Base-by-base conservation (phyloP, 53 echinoderm and acorn worm genomes). In the Astropecten irregularis region DNA sequence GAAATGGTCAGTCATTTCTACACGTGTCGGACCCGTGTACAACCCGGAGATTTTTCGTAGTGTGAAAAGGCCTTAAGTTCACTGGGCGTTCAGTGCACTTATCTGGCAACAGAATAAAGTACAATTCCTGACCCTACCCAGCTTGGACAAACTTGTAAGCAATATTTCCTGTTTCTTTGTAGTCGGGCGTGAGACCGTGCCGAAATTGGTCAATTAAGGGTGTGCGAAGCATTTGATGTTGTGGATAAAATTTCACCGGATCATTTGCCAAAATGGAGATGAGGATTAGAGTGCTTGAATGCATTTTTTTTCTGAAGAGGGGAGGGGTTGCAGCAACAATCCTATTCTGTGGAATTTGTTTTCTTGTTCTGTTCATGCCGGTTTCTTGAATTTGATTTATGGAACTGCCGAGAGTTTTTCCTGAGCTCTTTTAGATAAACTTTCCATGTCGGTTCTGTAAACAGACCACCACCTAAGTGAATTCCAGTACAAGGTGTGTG, bases 121-220 rank as follows among this genome's bases (percentile, higher is more conserved):
- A 79, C 79, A 79, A 48, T 62, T 60, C 44, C 20, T 48, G 11
- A 5, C 38, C 47, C 62, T 30, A 56, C 9, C 40, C 18, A 9
- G 16, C 54, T 11, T 8, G 18, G 54, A 16, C 4, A 21, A 61
- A 30, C 19, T 79, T 61, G 79, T 29, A 62, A 61, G 44, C 33
- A 79, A 79, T 62, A 62, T 62, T 79, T 79, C 79, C 79, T 48
- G 30, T 79, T 60, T 31, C 48, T 50, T 79, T 79, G 79, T 79
- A 15, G 19, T 7, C 0, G 4, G 47, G 79, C 14, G 62, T 27
- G 16, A 79, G 38, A 47, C 46, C 49, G 48, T 79, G 40, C 31
- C 47, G 26, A 23, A 59, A 79, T 79, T 79, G 62, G 25, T 30
- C 61, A 61, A 79, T 79, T 61, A 62, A 62, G 61, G 79, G 79